phyloP scores from a whole-genome alignment of 2,797 vertebrate genomes.

The Merluccius polli region DNA sequence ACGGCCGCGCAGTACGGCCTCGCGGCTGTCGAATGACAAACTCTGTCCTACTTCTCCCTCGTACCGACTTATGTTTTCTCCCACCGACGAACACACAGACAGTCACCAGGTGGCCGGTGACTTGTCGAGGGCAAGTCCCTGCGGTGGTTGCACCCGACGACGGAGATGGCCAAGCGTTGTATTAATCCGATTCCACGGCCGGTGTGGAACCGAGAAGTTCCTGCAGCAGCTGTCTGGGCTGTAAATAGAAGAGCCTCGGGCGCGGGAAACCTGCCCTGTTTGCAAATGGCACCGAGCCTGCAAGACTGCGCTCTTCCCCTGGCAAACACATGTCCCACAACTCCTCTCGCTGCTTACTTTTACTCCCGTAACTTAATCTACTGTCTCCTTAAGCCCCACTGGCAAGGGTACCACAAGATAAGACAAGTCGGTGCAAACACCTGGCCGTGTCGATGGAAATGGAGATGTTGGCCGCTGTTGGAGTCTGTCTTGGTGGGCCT shows the following conservation, averaged over 20 bases:
- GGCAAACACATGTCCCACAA: conserved; percentile 43
- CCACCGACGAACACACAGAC: conserved; percentile 44
- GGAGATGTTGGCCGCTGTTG: not conserved
- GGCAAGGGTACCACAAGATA: not conserved
- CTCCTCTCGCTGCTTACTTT: conserved; percentile 47
- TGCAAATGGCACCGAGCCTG: conserved; percentile 60
- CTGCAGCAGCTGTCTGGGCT: conserved; percentile 66
- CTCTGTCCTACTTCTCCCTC: conserved; percentile 11
- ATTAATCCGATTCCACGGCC: conserved; percentile 61
- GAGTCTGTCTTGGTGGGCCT: not conserved
- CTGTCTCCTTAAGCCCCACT: not conserved
- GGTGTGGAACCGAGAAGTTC: conserved; percentile 48
- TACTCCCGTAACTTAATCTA: conserved; percentile 25
- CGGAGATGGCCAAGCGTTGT: conserved; percentile 43
- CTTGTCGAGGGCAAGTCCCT: conserved; percentile 47
- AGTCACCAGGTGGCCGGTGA: conserved; percentile 48
- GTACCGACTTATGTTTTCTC: conserved; percentile 16
- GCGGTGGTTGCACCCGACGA: conserved; percentile 30
- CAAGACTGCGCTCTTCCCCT: conserved; percentile 49
- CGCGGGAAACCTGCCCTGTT: conserved; percentile 58
- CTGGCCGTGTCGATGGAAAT: not conserved
- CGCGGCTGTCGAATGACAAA: not conserved
- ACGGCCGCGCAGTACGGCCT: not conserved
- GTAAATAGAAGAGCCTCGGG: conserved; percentile 61
- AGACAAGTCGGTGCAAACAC: not conserved